Conservation (phyloP, 2,113 vertebrate species). For the Paraplagusia blochii region DNA sequence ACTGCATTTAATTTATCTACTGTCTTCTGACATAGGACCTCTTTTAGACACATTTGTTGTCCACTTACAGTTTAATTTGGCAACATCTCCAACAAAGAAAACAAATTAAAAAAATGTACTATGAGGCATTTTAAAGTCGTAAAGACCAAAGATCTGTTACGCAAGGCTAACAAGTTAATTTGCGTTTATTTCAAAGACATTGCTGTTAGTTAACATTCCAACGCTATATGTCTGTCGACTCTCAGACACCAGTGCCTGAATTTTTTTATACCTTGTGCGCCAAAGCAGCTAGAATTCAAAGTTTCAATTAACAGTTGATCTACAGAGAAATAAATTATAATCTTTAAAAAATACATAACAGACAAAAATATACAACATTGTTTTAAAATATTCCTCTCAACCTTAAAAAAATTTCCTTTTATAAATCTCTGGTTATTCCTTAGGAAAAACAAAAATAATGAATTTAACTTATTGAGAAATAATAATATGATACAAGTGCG, state of each 20-base stretch:
- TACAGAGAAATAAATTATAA: not conserved
- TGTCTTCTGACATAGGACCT: no score
- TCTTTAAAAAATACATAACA: not conserved
- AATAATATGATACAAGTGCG: constrained; percentile 26
- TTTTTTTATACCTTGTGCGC: constrained; percentile 19
- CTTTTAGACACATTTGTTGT: not conserved
- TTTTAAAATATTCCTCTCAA: constrained; percentile 35
- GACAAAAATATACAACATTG: constrained; percentile 18
- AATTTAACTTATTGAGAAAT: constrained; percentile 30
- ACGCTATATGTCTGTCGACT: not conserved
- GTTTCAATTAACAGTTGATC: constrained; percentile 3
- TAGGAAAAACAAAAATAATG: constrained; percentile 31
- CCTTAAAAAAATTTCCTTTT: constrained; percentile 21
- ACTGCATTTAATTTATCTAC: no score
- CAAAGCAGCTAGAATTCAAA: constrained; percentile 2
- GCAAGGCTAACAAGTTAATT: constrained; percentile 36
- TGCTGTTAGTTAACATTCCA: not conserved
- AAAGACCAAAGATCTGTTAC: no score
- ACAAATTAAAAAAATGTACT: constrained; percentile 17
- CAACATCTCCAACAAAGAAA: constrained; percentile 31
- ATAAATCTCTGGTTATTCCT: constrained; percentile 39
- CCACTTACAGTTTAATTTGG: constrained; percentile 43
- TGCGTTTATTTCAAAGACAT: constrained; percentile 11
- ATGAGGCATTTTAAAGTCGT: constrained; percentile 22
- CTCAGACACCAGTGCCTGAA: not conserved